These are phyloP conservation scores for Allacma fusca DNA, from an alignment of 2,888 invertebrate genomes.

Conservation along the genomic window DNA sequence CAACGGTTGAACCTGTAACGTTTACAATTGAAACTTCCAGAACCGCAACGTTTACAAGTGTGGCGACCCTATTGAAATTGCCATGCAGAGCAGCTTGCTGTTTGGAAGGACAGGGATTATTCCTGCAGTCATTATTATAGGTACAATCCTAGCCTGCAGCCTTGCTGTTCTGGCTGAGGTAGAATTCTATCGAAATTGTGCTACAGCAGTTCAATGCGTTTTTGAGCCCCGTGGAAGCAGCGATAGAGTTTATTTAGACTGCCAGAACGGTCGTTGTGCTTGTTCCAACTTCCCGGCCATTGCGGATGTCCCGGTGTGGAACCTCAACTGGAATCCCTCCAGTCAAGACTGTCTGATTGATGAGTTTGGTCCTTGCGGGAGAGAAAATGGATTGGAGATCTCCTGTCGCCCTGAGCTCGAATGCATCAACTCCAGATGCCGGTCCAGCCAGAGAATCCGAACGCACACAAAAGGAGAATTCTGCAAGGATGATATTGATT, in stretches of 20 bases:
- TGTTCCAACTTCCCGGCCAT: conserved; percentile 36
- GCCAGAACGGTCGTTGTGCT: conserved; percentile 23
- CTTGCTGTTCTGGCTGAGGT: not conserved
- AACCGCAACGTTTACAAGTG: not conserved
- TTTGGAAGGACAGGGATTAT: not conserved
- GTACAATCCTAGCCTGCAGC: not conserved
- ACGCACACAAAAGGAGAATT: conserved; percentile 18
- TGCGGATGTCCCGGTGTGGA: conserved; percentile 40
- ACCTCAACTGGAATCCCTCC: conserved; percentile 9
- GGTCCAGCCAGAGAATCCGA: conserved; percentile 13
- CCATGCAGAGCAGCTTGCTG: not conserved
- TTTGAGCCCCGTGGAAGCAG: conserved; percentile 27
- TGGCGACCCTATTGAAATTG: not conserved
- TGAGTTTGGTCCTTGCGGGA: conserved; percentile 41
- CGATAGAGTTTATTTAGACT: conserved; percentile 38
- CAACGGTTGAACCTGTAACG: too few relatives aligned
- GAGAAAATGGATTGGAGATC: conserved; percentile 23
- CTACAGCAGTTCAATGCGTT: conserved; percentile 26
- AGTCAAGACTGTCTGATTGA: conserved; percentile 27
- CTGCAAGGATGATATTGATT: conserved; percentile 40
- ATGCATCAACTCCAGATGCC: conserved; percentile 35
- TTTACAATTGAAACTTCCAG: too few relatives aligned
- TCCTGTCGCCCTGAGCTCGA: conserved; percentile 12
- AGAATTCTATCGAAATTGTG: conserved; percentile 22
- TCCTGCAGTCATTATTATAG: not conserved